A percentile compares a stretch with the other conserved stretches of the same genome.
phyloP scores from a whole-genome alignment of 2,888 invertebrate genomes.

The Cosmia pyralina region DNA sequence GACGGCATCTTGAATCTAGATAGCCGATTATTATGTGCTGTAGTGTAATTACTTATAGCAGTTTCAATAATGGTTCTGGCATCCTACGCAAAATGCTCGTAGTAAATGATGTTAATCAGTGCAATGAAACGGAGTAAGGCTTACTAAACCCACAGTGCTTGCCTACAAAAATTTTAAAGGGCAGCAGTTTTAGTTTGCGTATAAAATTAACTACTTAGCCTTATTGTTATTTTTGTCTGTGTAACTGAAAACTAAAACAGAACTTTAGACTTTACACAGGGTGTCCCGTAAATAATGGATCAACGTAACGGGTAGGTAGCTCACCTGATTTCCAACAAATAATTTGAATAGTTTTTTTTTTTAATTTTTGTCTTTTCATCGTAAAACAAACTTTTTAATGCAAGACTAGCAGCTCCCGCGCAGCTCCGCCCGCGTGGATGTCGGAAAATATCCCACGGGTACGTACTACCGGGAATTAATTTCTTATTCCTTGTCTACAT shows the following conservation, averaged over 20 bases:
- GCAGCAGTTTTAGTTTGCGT: conserved; percentile 1
- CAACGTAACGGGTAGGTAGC: too few relatives aligned
- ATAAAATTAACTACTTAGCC: background rate
- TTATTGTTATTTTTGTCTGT: background rate
- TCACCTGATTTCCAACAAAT: too few relatives aligned
- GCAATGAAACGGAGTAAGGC: conserved; percentile 72
- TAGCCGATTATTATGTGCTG: conserved; percentile 66
- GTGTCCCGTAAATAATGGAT: too few relatives aligned
- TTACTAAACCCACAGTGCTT: conserved; percentile 28
- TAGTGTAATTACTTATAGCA: conserved; percentile 74
- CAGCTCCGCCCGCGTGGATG: too few relatives aligned
- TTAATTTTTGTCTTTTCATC: too few relatives aligned
- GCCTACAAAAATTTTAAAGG: conserved; percentile 22
- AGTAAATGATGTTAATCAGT: conserved; percentile 71
- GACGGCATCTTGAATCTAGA: conserved; percentile 67
- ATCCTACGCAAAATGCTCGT: conserved; percentile 75
- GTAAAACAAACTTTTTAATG: too few relatives aligned
- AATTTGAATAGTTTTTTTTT: too few relatives aligned
- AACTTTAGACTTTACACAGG: background rate
- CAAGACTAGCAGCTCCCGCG: too few relatives aligned
- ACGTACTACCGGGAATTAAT: too few relatives aligned
- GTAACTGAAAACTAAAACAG: background rate
- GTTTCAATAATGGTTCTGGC: conserved; percentile 73
- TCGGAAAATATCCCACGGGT: too few relatives aligned
- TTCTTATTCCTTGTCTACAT: too few relatives aligned